phyloP scores from a whole-genome alignment of 2,113 vertebrate species.

The Chaetodon auriga region DNA sequence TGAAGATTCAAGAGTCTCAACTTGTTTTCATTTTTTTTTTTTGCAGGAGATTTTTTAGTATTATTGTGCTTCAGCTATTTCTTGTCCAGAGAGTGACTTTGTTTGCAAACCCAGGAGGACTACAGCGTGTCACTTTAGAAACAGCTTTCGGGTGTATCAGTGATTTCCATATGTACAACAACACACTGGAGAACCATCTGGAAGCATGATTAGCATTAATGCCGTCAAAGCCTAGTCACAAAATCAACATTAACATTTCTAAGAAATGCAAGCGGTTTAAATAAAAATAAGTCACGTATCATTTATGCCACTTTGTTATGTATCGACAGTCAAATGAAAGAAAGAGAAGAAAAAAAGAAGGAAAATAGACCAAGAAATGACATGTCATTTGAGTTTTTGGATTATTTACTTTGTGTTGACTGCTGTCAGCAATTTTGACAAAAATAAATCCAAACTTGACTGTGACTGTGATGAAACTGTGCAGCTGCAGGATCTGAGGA shows the following conservation, averaged over 20 bases:
- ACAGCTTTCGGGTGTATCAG: too few species aligned
- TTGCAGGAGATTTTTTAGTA: too few species aligned
- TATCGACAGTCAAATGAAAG: not conserved
- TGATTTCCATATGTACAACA: too few species aligned
- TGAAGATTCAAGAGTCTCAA: too few species aligned
- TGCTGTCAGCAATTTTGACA: not conserved
- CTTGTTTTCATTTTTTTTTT: too few species aligned
- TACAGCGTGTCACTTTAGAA: too few species aligned
- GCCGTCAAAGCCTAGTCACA: not conserved
- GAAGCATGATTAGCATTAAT: too few species aligned
- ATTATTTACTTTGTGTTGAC: not conserved
- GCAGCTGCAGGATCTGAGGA: not conserved
- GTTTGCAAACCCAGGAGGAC: too few species aligned
- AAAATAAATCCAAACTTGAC: not conserved
- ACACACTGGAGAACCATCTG: too few species aligned
- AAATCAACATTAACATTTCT: not conserved
- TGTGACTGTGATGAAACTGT: not conserved
- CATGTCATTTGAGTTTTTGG: not conserved
- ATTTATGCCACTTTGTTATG: not conserved
- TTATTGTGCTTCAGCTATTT: too few species aligned
- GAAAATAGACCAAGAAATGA: not conserved
- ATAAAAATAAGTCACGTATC: not conserved
- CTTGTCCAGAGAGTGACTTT: too few species aligned
- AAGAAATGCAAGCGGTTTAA: not conserved
- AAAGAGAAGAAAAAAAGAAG: too few species aligned